Percentiles rank a stretch among this genome's conserved stretches.
Conservation (phyloP, 2,888 invertebrate species). For the Hedya salicella region DNA sequence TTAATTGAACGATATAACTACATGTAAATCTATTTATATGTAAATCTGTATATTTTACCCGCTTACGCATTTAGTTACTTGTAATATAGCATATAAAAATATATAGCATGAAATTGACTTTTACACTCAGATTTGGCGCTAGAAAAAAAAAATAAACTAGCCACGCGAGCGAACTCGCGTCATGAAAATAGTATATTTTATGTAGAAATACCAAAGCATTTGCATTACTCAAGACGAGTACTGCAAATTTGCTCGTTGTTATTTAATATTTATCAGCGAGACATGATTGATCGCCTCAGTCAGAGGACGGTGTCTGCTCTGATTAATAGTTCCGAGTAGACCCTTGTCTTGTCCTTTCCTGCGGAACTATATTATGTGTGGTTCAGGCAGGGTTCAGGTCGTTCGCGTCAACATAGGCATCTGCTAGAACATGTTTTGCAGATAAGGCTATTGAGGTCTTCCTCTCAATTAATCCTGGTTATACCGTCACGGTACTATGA, state of each 20-base stretch:
- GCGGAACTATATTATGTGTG: slow-evolving; percentile 5
- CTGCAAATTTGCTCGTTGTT: slow-evolving; percentile 3
- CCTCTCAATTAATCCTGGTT: slow-evolving; percentile 10
- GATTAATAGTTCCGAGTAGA: slow-evolving; percentile 30
- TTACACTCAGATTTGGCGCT: too few relatives aligned
- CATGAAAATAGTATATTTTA: too few relatives aligned
- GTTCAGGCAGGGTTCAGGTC: slow-evolving; percentile 2
- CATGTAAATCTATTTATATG: too few relatives aligned
- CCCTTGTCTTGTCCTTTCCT: slow-evolving; percentile 27
- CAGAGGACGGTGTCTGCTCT: slow-evolving; percentile 23
- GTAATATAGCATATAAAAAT: too few relatives aligned
- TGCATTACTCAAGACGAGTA: not conserved
- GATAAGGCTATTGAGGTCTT: not conserved
- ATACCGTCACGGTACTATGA: slow-evolving; percentile 10
- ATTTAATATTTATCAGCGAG: slow-evolving; percentile 3
- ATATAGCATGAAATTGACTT: too few relatives aligned
- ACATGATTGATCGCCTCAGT: slow-evolving; percentile 26
- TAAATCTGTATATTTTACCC: too few relatives aligned
- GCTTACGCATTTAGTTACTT: too few relatives aligned
- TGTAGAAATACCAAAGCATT: too few relatives aligned
- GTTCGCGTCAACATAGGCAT: not conserved
- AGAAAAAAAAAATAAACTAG: too few relatives aligned
- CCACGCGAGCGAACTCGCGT: too few relatives aligned
- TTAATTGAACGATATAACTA: too few relatives aligned
- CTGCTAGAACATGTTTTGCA: slow-evolving; percentile 2